Conservation (phyloP, 2,888 invertebrate species). For the Pseudococcus viburni region DNA sequence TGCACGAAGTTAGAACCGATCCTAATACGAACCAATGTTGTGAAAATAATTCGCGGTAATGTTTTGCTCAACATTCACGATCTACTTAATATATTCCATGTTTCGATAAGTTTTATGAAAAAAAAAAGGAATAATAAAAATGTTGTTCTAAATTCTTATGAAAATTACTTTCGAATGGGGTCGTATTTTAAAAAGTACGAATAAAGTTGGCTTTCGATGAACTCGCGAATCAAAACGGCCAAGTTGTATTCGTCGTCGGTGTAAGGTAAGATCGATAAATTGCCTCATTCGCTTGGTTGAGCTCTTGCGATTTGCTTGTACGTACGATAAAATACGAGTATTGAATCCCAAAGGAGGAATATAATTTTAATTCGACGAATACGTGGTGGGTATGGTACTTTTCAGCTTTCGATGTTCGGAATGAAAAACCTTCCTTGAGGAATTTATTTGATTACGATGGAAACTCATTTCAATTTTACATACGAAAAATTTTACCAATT, state of each 20-base stretch:
- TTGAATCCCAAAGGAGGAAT: too few relatives aligned
- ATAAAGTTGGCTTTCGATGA: not conserved
- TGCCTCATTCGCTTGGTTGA: not conserved
- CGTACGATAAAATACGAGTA: not conserved
- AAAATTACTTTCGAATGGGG: conserved; percentile 18
- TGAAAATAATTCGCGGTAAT: conserved; percentile 38
- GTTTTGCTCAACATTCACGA: conserved; percentile 34
- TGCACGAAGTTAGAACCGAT: not conserved
- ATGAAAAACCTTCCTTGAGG: too few relatives aligned
- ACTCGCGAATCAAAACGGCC: conserved; percentile 1
- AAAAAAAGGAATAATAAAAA: not conserved
- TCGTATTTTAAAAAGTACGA: conserved; percentile 14
- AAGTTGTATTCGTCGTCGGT: not conserved
- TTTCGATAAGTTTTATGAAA: conserved; percentile 19
- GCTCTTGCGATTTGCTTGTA: not conserved
- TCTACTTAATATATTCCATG: conserved; percentile 46
- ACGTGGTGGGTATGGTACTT: too few relatives aligned
- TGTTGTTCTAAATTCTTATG: not conserved
- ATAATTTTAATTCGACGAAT: too few relatives aligned
- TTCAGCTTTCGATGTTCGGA: too few relatives aligned
- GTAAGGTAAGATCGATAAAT: not conserved
- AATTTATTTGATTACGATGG: too few relatives aligned
- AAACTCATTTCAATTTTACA: too few relatives aligned
- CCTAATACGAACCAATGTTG: conserved; percentile 11
- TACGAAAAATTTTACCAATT: too few relatives aligned